Base-by-base conservation (phyloP, 2,113 vertebrate genomes). In the Paradisaea rubra region DNA sequence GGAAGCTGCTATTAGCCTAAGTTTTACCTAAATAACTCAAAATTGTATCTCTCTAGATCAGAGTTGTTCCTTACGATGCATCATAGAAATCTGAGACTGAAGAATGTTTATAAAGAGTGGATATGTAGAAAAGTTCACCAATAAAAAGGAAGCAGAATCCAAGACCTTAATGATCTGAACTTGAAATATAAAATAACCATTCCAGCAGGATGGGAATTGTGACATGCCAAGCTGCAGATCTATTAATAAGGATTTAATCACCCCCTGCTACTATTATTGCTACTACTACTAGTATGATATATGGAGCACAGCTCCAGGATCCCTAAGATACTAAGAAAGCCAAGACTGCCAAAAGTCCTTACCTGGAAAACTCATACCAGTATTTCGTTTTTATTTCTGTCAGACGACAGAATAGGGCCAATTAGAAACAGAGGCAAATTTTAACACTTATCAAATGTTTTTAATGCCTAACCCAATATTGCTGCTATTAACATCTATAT, bases 261-360 rank as follows among this genome's bases (percentile, higher is more conserved):
- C 2, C 6, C 9, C 13, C 3, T 59, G 30, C n/a, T 61, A 20
- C 22, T 61, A 9, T 50, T 59, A 66, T 13, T 76, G 63, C 37
- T 44, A 3, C 31, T 69, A 27, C 10, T 44, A 35, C 14, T 16
- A 18, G 17, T 49, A 19, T 15, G 8, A 39, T 13, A 3, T 56
- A 8, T 15, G 31, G 20, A 77, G 45, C n/a, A 73, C 12, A 52
- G 52, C 31, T 80, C 27, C 16, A 57, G 13, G 27, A 23, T 84
- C 22, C 22, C 21, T 30, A 39, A 52, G 47, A 37, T 33, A 33
- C 2, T 11, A 4, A 5, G 27, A 22, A 10, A 0, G 0, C n/a
- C 24, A 54, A 91, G 37, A 73, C 42, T 30, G 4, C 4, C 20
- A 27, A 1, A 61, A 73, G 24, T 59, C 3, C 7, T 50, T 70